Evolutionary conservation across 1,140 invertebrate genomes (phyloP), one percentile per base, ranked within the genome.

Genomic region (Sycophila sp.): DNA sequence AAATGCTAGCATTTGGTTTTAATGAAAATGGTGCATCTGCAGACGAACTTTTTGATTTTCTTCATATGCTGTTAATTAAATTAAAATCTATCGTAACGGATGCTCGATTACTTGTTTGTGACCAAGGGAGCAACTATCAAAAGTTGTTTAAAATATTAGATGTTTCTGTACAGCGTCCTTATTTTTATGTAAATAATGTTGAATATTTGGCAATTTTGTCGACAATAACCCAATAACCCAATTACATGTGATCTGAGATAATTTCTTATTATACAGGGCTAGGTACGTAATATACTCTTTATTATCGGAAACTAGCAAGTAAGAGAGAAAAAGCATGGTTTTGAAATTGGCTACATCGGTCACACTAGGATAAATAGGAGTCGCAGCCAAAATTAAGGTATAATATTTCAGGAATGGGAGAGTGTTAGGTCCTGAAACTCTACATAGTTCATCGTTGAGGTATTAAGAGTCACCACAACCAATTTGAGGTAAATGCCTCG

Each of bases 281-380:
- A n/a, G n/a, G n/a, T n/a, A n/a, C n/a, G n/a, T n/a, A n/a, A n/a
- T n/a, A n/a, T n/a, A n/a, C n/a, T n/a, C n/a, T n/a, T n/a, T n/a
- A n/a, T n/a, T n/a, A n/a, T n/a, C n/a, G n/a, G n/a, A n/a, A n/a
- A n/a, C n/a, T n/a, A n/a, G n/a, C n/a, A n/a, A n/a, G n/a, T n/a
- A n/a, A n/a, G n/a, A n/a, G n/a, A n/a, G n/a, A n/a, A n/a, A n/a
- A n/a, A n/a, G n/a, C n/a, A n/a, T n/a, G n/a, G n/a, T n/a, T n/a
- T n/a, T n/a, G n/a, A n/a, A n/a, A n/a, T n/a, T n/a, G n/a, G n/a
- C n/a, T n/a, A n/a, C n/a, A n/a, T n/a, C n/a, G n/a, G n/a, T n/a
- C n/a, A n/a, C n/a, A n/a, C 58, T 75, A 76, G 47, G 13, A 59
- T 8, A 34, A 72, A 15, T n/a, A n/a, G n/a, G n/a, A n/a, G n/a